phyloP scores from a whole-genome alignment of 2,888 invertebrate species.

The Eilema griseolum region DNA sequence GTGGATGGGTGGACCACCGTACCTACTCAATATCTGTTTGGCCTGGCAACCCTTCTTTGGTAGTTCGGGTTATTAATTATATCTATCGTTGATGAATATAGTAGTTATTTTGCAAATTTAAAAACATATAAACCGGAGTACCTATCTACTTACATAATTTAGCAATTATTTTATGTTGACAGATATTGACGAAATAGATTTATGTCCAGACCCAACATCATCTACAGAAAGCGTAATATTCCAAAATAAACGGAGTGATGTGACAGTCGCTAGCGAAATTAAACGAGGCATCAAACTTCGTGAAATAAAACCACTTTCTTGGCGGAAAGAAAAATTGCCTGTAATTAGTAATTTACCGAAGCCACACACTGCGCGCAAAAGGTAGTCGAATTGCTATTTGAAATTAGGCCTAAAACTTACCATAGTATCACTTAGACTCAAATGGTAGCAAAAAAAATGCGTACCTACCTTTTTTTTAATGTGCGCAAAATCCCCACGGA shows the following conservation, averaged over 20 bases:
- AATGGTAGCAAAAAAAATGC: no score
- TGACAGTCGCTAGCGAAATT: constrained; percentile 53
- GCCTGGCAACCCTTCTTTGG: no score
- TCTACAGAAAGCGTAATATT: constrained; percentile 27
- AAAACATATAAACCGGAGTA: no score
- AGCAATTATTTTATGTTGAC: constrained; percentile 1
- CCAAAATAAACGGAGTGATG: constrained; percentile 46
- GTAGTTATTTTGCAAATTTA: no score
- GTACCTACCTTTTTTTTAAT: no score
- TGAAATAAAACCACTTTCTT: constrained; percentile 42
- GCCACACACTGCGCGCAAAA: constrained; percentile 10
- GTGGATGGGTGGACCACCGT: no score
- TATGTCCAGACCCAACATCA: constrained; percentile 16
- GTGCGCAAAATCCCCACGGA: no score
- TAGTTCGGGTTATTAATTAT: no score
- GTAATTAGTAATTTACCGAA: constrained; percentile 7
- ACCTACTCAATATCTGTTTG: no score
- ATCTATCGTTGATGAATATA: no score
- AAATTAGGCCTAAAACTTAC: no score
- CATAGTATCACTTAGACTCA: no score
- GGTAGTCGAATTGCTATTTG: constrained; percentile 19
- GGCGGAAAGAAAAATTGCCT: constrained; percentile 12
- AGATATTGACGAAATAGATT: constrained; percentile 25
- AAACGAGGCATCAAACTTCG: constrained; percentile 56
- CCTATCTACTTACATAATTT: neutral